A percentile compares a stretch with the other conserved stretches of the same genome.
These are phyloP conservation scores for Eleutherodactylus coqui DNA, from an alignment of 2,797 vertebrate species.

Conservation along the genomic window DNA sequence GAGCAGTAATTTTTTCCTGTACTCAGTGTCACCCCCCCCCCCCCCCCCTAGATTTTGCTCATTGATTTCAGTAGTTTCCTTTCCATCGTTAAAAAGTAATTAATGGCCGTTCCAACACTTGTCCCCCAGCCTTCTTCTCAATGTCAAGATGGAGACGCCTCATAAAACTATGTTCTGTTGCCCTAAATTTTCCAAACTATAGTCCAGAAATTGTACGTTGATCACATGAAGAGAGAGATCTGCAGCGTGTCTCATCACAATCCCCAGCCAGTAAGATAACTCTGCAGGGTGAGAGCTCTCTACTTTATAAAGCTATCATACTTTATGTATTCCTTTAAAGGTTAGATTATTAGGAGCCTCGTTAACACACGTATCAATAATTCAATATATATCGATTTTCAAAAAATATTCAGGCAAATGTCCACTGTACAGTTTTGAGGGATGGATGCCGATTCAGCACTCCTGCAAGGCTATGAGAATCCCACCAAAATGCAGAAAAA, in stretches of 20 bases:
- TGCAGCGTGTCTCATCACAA: not conserved
- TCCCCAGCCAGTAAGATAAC: not conserved
- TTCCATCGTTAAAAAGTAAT: too few species aligned
- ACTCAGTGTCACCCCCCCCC: not conserved
- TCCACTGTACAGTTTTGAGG: slow-evolving; percentile 18
- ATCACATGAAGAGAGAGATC: not conserved
- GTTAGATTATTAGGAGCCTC: slow-evolving; percentile 51
- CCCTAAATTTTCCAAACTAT: not conserved
- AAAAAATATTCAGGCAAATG: slow-evolving; percentile 37
- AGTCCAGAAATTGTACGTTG: not conserved
- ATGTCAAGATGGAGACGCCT: too few species aligned
- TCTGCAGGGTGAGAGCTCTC: slow-evolving; percentile 18
- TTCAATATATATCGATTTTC: slow-evolving; percentile 56
- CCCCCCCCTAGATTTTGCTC: too few species aligned
- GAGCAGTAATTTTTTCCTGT: not conserved
- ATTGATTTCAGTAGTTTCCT: not conserved
- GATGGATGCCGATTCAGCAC: slow-evolving; percentile 21
- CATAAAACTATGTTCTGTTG: not conserved
- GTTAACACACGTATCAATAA: slow-evolving; percentile 56
- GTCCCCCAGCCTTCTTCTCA: too few species aligned
- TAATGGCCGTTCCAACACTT: too few species aligned
- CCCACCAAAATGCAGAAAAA: not conserved
- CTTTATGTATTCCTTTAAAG: slow-evolving; percentile 38
- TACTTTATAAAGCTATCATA: not conserved
- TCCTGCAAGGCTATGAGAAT: not conserved